Percentiles rank a stretch among this genome's conserved stretches.
Conservation (phyloP, 2,113 vertebrate species). For the Parotia lawesii region DNA sequence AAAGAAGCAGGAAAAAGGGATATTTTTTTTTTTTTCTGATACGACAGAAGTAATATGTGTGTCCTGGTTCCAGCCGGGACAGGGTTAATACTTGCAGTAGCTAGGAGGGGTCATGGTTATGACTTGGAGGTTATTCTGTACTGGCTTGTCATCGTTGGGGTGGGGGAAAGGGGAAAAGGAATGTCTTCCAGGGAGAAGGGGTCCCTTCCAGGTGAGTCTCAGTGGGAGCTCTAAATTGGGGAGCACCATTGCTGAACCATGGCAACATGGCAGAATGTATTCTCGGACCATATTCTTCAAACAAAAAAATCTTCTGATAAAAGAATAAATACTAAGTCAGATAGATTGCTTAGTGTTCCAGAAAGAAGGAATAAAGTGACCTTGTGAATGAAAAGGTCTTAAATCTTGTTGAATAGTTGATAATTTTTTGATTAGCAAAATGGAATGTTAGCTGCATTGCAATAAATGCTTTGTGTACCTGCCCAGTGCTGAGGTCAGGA, state of each 20-base stretch:
- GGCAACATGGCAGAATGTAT: background rate
- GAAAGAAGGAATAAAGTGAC: background rate
- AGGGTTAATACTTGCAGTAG: background rate
- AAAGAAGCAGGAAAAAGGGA: background rate
- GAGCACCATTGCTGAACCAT: background rate
- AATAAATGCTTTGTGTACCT: background rate
- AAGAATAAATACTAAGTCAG: background rate
- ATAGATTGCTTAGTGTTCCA: background rate
- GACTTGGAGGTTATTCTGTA: background rate
- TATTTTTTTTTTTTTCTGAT: background rate
- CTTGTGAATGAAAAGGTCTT: background rate
- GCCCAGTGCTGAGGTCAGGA: background rate
- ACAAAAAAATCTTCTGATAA: background rate
- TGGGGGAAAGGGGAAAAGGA: background rate
- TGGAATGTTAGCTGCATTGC: background rate
- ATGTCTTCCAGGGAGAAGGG: background rate
- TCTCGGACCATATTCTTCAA: background rate
- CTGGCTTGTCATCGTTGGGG: background rate
- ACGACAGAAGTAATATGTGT: background rate
- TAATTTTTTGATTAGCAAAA: background rate
- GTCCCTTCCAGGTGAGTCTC: background rate
- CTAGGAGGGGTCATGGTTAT: background rate
- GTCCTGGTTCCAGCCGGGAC: background rate
- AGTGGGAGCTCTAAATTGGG: background rate
- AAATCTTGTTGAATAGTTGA: background rate